Conservation (phyloP, 2,797 vertebrate species). For the Linurgus olivaceus region DNA sequence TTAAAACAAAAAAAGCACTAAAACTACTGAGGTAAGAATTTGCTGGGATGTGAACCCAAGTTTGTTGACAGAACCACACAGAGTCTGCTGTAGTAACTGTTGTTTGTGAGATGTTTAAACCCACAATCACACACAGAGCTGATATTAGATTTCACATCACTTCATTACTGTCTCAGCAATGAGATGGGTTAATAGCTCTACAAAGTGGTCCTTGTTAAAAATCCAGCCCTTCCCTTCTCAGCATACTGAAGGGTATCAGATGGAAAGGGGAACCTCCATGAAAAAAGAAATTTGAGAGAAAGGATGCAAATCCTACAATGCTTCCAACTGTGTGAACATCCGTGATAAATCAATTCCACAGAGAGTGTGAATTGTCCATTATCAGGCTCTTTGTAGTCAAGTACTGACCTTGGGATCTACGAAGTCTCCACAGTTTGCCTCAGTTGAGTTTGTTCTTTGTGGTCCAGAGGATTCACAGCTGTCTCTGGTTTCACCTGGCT, state of each 20-base stretch:
- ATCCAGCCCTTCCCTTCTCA: not conserved
- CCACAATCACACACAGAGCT: not conserved
- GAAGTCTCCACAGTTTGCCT: constrained; percentile 70
- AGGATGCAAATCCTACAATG: not conserved
- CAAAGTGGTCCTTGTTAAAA: not conserved
- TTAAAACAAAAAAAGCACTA: not conserved
- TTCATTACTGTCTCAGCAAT: not conserved
- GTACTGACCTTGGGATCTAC: constrained; percentile 75
- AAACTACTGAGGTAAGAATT: not conserved
- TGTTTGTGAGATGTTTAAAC: not conserved
- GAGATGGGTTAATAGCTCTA: not conserved
- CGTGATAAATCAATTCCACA: not conserved
- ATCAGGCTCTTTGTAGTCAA: not conserved
- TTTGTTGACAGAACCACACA: not conserved
- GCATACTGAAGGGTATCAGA: not conserved
- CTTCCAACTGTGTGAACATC: not conserved
- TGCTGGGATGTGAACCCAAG: not conserved
- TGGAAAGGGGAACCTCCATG: not conserved
- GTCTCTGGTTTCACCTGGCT: constrained; percentile 70
- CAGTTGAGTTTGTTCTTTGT: constrained; percentile 72
- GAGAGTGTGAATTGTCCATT: not conserved
- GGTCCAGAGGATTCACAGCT: constrained; percentile 62
- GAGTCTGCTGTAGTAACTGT: not conserved
- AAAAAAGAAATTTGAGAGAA: not conserved
- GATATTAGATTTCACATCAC: not conserved